Evolutionary conservation across 2,888 invertebrate genomes (phyloP).

Genomic region (Drosophila robusta): DNA sequence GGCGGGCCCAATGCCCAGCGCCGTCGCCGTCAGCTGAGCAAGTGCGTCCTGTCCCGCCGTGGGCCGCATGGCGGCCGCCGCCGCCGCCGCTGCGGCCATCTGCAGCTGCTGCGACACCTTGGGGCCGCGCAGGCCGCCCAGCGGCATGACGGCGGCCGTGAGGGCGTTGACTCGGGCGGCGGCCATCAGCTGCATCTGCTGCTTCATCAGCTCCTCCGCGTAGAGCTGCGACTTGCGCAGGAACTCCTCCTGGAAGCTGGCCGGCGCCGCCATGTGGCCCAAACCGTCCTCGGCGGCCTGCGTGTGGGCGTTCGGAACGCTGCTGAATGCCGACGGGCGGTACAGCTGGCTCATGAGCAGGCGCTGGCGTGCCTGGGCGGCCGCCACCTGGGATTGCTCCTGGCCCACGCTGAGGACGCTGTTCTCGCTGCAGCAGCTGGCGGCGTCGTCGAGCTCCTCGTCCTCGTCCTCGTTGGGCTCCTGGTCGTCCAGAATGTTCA

Average conservation of each 20-base stretch:
- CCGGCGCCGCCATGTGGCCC: conserved; percentile 67
- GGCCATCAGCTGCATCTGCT: conserved; percentile 85
- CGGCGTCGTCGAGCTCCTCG: conserved; percentile 84
- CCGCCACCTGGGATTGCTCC: conserved; percentile 85
- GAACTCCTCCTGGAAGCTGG: conserved; percentile 84
- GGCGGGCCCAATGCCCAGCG: conserved; percentile 59
- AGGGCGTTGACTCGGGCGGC: conserved; percentile 84
- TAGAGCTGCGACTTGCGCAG: conserved; percentile 85
- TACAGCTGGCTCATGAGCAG: conserved; percentile 70
- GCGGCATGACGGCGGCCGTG: conserved; percentile 65
- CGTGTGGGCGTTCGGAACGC: conserved; percentile 31
- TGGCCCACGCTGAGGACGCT: conserved; percentile 93
- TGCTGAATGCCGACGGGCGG: conserved; percentile 71
- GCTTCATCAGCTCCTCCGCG: conserved; percentile 85
- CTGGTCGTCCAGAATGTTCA: conserved; percentile 47
- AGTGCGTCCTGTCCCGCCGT: conserved; percentile 72
- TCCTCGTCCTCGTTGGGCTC: conserved; percentile 61
- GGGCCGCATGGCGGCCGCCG: conserved; percentile 67
- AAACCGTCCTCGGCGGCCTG: conserved; percentile 44
- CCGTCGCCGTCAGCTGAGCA: conserved; percentile 83
- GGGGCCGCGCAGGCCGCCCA: conserved; percentile 80
- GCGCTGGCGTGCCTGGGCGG: conserved; percentile 68
- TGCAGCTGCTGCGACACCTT: conserved; percentile 86
- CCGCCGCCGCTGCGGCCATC: conserved; percentile 80
- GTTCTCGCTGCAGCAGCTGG: conserved; percentile 91